phyloP scores from a whole-genome alignment of 2,888 invertebrate species.

The Cheilosia grossa region DNA sequence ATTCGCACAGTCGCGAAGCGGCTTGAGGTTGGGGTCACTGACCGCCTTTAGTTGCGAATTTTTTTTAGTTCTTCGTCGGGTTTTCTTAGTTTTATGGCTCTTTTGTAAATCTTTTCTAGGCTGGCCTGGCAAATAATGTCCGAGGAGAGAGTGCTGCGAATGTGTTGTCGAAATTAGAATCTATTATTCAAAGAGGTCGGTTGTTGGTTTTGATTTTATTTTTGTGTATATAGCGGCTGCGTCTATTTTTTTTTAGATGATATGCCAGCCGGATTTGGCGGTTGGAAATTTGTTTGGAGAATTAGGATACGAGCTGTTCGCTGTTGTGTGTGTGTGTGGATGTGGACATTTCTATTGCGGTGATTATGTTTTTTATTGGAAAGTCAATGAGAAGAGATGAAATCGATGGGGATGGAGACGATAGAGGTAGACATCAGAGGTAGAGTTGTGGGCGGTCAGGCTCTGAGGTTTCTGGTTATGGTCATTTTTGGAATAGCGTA shows the following conservation, averaged over 20 bases:
- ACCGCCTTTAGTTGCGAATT: slow-evolving; percentile 51
- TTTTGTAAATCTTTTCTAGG: slow-evolving; percentile 16
- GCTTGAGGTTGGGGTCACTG: slow-evolving; percentile 44
- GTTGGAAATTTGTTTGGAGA: slow-evolving; percentile 24
- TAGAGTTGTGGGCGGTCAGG: slow-evolving; percentile 27
- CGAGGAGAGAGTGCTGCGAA: slow-evolving; percentile 40
- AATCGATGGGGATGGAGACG: slow-evolving; percentile 17
- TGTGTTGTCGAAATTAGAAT: slow-evolving; percentile 39
- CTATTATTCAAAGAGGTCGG: slow-evolving; percentile 61
- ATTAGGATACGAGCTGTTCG: slow-evolving; percentile 34
- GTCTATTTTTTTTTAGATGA: slow-evolving; percentile 12
- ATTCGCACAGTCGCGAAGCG: slow-evolving; percentile 37
- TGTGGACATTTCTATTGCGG: slow-evolving; percentile 41
- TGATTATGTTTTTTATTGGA: slow-evolving; percentile 28
- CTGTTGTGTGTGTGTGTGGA: slow-evolving; percentile 12
- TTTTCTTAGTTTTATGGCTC: background rate
- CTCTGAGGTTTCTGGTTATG: slow-evolving; percentile 3
- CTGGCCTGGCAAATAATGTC: slow-evolving; percentile 12
- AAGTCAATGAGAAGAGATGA: slow-evolving; percentile 29
- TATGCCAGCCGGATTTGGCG: slow-evolving; percentile 46
- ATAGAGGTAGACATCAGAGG: background rate
- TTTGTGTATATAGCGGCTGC: slow-evolving; percentile 1
- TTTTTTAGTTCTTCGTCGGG: slow-evolving; percentile 24
- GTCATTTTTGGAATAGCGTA: background rate
- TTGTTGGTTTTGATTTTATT: slow-evolving; percentile 16